Evolutionary conservation across 1,140 invertebrate genomes (phyloP), one percentile per base, ranked within the genome.

Genomic region (Drosophila repleta): DNA sequence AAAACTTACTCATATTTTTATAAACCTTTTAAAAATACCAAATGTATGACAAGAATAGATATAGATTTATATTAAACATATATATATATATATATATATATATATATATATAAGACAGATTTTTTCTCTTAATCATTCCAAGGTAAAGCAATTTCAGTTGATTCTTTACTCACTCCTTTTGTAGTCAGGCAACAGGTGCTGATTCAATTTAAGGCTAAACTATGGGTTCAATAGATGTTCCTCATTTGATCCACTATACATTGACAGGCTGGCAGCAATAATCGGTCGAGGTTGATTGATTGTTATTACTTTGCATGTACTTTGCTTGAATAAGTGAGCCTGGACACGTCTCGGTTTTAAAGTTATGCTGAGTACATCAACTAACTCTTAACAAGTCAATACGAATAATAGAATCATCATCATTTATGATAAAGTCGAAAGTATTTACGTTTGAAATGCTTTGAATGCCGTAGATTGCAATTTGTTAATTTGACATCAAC

Each of bases 101-200:
- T n/a, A n/a, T n/a, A n/a, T n/a, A n/a, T 35, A 11, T 32, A 15
- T 17, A 32, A 6, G 32, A n/a, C 6, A 41, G 37, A 5, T n/a
- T n/a, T n/a, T n/a, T n/a, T n/a, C n/a, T n/a, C n/a, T n/a, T n/a
- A n/a, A n/a, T n/a, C n/a, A n/a, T n/a, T n/a, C n/a, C n/a, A n/a
- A n/a, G n/a, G n/a, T n/a, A n/a, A 3, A 26, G 29, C 29, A 29
- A 10, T 29, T 18, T 17, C 7, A 0, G 13, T 20, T 29, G 11
- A 48, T n/a, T 32, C 18, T 2, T 5, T 18, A n/a, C 5, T 17
- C 32, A 35, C 24, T 20, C 0, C 4, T n/a, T 5, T 18, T 24
- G 11, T 29, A n/a, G 3, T 13, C n/a, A 32, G 32, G 51, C 51
- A 53, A 53, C 51, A 53, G 51, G 51, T 21, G 18, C 5, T 21